Evolutionary conservation across 2,797 vertebrate species (phyloP).

Genomic region (Eupleurogrammus muticus): DNA sequence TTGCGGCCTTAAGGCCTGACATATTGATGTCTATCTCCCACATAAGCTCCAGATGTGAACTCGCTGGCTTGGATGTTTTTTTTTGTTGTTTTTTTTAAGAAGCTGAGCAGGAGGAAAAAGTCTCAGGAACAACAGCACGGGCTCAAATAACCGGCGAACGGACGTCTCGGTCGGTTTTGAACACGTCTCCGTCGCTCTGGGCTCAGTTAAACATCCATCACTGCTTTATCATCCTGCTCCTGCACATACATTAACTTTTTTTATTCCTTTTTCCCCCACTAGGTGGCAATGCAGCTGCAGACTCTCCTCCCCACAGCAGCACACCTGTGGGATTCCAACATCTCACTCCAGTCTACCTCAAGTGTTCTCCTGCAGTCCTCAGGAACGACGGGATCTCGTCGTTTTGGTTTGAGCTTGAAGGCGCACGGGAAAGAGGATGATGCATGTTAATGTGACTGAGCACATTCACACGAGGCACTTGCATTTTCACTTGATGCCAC

Average conservation of each 20-base stretch:
- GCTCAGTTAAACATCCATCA: constrained; percentile 9
- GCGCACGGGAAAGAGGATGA: neutral
- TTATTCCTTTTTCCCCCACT: constrained; percentile 69
- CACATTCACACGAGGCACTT: too few relatives aligned
- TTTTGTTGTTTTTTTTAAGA: too few relatives aligned
- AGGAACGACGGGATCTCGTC: constrained; percentile 32
- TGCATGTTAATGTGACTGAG: neutral
- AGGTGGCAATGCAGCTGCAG: constrained; percentile 81
- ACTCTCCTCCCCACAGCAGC: constrained; percentile 38
- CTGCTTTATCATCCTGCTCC: constrained; percentile 2
- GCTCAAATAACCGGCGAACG: constrained; percentile 25
- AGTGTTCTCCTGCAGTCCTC: constrained; percentile 37
- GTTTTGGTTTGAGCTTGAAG: constrained; percentile 15
- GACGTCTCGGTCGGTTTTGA: constrained; percentile 10
- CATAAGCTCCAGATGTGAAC: constrained; percentile 66
- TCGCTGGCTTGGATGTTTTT: constrained; percentile 41
- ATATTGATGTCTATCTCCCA: constrained; percentile 54
- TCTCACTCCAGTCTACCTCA: constrained; percentile 57
- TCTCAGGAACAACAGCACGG: constrained; percentile 19
- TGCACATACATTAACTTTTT: neutral
- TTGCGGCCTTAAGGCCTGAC: constrained; percentile 26
- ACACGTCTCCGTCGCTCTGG: constrained; percentile 12
- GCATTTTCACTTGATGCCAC: too few relatives aligned
- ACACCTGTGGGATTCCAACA: constrained; percentile 70
- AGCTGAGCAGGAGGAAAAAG: constrained; percentile 36